Evolutionary conservation across 2,888 invertebrate species (phyloP), one percentile per base, ranked within the genome.

Genomic region (Lepidochitona cinerea): DNA sequence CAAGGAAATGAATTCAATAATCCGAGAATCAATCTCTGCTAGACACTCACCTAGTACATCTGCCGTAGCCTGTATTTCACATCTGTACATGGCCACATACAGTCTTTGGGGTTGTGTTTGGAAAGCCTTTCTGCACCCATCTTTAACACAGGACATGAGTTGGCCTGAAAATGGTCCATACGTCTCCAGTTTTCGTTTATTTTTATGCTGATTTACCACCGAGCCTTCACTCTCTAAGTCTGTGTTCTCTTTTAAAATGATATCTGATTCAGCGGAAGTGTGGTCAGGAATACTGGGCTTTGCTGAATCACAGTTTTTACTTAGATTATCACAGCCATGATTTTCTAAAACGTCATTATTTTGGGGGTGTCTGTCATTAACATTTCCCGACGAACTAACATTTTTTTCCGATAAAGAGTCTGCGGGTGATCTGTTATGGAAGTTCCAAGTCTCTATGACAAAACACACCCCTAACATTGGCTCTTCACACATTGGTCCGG

Each of bases 401-500:
- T 32, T 59, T 2, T 29, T 32, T n/a, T 23, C 18, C 2, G 59
- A 29, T 18, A 41, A 9, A 4, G 18, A 26, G 26, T 59, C 59
- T 59, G 32, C 29, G 29, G 14, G 14, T 29, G 4, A 23, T 26
- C 29, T 14, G 29, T 26, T 32, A n/a, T 35, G 35, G 72, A 78
- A 72, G 64, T 92, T 92, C 95, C 97, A 98, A 81, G 96, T 95
- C 84, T 96, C 95, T 0, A 99, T 93, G 71, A 96, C 92, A 91
- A 98, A 97, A 75, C 87, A 87, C 0, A 98, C 97, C 0, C 98
- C 98, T 92, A 95, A 95, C 94, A 99, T 94, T 1, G 98, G 97
- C 88, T 99, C 99, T 85, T 98, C 97, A 91, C 99, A 99, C 64
- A 99, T 90, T 0, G 99, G 99, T 0, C 99, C 99, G 54, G 96